These are phyloP conservation scores for Sterna hirundo DNA, from an alignment of 2,113 vertebrate genomes.

Conservation along the genomic window DNA sequence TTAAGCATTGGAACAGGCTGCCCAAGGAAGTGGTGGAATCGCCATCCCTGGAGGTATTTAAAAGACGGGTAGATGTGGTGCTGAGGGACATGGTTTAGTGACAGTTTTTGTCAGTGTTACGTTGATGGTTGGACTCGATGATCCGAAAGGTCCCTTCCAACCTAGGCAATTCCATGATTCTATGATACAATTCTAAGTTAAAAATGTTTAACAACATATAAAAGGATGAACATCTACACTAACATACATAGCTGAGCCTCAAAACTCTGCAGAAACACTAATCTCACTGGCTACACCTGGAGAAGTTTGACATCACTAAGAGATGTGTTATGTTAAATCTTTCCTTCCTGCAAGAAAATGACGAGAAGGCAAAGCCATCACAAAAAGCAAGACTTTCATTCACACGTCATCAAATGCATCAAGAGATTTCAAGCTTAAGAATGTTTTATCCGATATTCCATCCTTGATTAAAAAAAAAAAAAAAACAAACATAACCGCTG, in stretches of 20 bases:
- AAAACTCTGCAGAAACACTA: background rate
- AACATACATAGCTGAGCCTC: background rate
- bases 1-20: too few species aligned
- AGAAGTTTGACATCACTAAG: background rate
- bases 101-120: too few species aligned
- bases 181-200: background rate
- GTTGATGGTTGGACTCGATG: background rate
- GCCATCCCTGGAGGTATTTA: too few species aligned
- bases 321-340: background rate
- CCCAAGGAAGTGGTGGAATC: too few species aligned
- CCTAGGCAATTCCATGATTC: background rate
- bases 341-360: background rate
- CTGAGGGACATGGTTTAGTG: too few species aligned
- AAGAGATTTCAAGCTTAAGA: background rate
- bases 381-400: background rate
- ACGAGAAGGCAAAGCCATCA: background rate
- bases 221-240: background rate
- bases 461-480: background rate
- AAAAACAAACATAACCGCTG: background rate
- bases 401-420: fast-evolving
- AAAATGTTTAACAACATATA: background rate
- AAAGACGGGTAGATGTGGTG: too few species aligned
- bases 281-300: background rate
- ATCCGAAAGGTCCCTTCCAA: background rate
- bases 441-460: background rate